Base-by-base conservation (phyloP, 2,888 invertebrate species). In the Andrena minutula region DNA sequence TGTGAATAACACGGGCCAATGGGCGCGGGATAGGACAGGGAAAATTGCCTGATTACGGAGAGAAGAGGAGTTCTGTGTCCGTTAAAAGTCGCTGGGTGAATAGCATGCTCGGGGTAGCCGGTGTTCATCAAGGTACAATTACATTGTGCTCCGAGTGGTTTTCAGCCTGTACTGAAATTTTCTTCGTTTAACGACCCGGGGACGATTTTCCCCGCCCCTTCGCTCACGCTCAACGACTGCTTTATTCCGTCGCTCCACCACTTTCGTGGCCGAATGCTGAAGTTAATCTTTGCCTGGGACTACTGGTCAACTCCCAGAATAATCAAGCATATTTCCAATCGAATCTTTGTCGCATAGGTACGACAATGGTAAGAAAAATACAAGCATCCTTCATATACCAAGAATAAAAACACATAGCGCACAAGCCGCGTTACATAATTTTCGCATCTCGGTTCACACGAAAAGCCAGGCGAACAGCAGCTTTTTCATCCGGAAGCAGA, bases 41-140 rank as follows among this genome's bases (percentile, higher is more conserved):
- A 72, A 68, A 78, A 80, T 78, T 72, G 78, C 7, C 63, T 64
- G 78, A 73, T 78, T 72, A 69, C 66, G 56, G 56, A 23, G 56
- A n/a, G 56, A 63, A 49, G 53, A 68, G 28, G 8, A 60, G 53
- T 41, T 35, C 56, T 20, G 23, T 56, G 49, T 63, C 49, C 49
- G 71, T 68, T 63, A 68, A 70, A 41, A 70, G 60, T 51, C 16
- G 49, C 16, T 28, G 20, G 53, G 47, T 68, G 53, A 56, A 49
- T 47, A 28, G 41, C 3, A 20, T 63, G 61, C 63, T 75, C 53
- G 49, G 56, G 61, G 47, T 74, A 60, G 30, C 41, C 69, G 12
- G 30, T 20, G 76, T 70, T 79, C 65, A 51, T 79, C 64, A 60
- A 76, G 51, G 35, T 76, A 47, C 56, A 70, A 76, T 79, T 60